Percentiles rank a stretch among this genome's conserved stretches.
These are phyloP conservation scores for Lycocorax pyrrhopterus DNA, from an alignment of 2,113 vertebrate genomes.

Conservation along the genomic window DNA sequence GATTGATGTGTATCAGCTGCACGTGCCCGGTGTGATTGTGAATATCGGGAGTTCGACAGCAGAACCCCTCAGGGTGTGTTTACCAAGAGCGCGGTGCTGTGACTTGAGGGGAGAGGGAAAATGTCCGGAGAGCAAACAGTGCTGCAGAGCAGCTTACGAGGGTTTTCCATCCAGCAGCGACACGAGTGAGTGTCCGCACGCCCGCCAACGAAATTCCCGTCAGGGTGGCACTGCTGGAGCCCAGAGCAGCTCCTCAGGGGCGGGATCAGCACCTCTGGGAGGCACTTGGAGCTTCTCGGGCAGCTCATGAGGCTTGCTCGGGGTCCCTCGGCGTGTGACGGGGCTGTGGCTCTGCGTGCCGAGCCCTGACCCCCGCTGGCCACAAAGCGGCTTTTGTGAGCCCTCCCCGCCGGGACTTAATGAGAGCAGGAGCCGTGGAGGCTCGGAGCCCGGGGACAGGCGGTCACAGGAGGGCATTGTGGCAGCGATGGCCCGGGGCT, in stretches of 20 bases:
- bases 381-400: conserved; percentile 64
- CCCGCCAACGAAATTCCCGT: background rate
- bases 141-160: background rate
- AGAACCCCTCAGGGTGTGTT: background rate
- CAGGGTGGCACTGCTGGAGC: background rate
- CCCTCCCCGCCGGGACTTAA: conserved; percentile 12
- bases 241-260: background rate
- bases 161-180: conserved; percentile 2
- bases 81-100: background rate
- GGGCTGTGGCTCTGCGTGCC: background rate
- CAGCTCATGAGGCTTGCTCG: background rate
- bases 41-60: background rate
- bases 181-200: background rate
- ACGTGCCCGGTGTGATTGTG: rapidly evolving
- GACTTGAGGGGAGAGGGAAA: background rate
- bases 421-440: conserved; percentile 22
- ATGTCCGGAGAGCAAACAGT: background rate
- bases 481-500: background rate
- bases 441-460: background rate
- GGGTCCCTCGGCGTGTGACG: background rate
- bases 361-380: background rate
- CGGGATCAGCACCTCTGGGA: background rate
- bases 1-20: background rate
- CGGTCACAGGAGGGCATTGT: conserved; percentile 14
- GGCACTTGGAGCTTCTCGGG: background rate